These are phyloP conservation scores for Euleptes europaea DNA, from an alignment of 2,113 vertebrate species.

Conservation along the genomic window DNA sequence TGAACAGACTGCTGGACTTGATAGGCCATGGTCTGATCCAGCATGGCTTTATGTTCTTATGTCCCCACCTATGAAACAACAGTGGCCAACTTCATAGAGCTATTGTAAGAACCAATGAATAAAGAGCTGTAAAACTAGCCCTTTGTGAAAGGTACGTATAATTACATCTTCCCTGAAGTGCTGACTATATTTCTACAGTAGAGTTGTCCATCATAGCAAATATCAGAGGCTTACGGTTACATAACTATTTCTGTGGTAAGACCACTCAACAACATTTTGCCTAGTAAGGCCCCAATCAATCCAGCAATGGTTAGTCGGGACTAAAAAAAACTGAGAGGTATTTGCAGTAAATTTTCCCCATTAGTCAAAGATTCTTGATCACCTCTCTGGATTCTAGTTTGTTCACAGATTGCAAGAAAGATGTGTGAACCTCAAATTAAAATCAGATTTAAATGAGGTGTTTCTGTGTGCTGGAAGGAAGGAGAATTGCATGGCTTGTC, in stretches of 20 bases:
- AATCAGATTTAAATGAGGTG: too few species aligned
- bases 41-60: too few species aligned
- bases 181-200: background rate
- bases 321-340: background rate
- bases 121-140: background rate
- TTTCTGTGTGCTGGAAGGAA: too few species aligned
- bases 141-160: background rate
- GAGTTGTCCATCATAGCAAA: background rate
- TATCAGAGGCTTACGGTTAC: background rate
- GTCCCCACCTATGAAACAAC: background rate
- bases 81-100: background rate
- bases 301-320: background rate
- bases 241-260: background rate
- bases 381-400: too few species aligned
- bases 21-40: too few species aligned
- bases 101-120: background rate
- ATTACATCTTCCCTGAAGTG: background rate
- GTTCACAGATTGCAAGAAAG: too few species aligned
- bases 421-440: too few species aligned
- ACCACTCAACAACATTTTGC: too few species aligned
- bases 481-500: too few species aligned
- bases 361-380: background rate
- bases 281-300: background rate
- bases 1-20: too few species aligned
- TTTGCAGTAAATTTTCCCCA: background rate